Conservation (phyloP, 1,140 invertebrate species). For the Trachelipus rathkii region DNA sequence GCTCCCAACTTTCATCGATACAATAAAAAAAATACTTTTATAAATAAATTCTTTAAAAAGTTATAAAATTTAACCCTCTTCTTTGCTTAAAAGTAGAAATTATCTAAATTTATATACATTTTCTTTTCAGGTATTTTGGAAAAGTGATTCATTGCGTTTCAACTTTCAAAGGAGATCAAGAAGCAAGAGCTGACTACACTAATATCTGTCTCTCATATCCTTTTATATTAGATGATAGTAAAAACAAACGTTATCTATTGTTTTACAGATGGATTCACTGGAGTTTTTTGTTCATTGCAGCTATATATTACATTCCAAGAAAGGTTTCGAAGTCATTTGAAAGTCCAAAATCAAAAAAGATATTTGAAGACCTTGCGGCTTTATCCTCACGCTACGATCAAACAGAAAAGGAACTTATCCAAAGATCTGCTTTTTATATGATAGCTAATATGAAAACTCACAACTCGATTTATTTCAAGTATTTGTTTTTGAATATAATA, state of each 20-base stretch:
- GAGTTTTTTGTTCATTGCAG: conserved; percentile 17
- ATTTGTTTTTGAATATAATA: conserved; percentile 20
- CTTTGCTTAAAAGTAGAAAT: too few relatives aligned
- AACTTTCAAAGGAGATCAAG: conserved; percentile 16
- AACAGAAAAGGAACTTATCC: conserved; percentile 20
- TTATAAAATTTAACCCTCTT: too few relatives aligned
- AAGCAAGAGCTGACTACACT: not conserved
- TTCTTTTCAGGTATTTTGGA: conserved; percentile 3
- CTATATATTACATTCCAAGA: conserved; percentile 14
- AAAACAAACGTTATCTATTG: conserved; percentile 18
- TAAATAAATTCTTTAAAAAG: too few relatives aligned
- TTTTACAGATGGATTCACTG: conserved; percentile 27
- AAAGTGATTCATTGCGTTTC: conserved; percentile 7
- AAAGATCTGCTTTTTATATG: conserved; percentile 25
- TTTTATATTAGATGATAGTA: not conserved
- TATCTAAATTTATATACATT: not conserved
- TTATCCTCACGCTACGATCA: conserved; percentile 20
- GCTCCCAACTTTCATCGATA: too few relatives aligned
- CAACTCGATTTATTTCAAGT: conserved; percentile 30
- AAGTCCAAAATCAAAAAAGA: conserved; percentile 3
- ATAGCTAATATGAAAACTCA: conserved; percentile 29
- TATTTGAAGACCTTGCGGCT: conserved; percentile 22
- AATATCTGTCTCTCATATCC: conserved; percentile 24
- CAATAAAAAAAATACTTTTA: too few relatives aligned
- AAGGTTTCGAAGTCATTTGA: conserved; percentile 25